Percentiles rank a stretch among this genome's conserved stretches.
These are phyloP conservation scores for Drosophila nasuta DNA, from an alignment of 1,140 invertebrate species.

Conservation along the genomic window DNA sequence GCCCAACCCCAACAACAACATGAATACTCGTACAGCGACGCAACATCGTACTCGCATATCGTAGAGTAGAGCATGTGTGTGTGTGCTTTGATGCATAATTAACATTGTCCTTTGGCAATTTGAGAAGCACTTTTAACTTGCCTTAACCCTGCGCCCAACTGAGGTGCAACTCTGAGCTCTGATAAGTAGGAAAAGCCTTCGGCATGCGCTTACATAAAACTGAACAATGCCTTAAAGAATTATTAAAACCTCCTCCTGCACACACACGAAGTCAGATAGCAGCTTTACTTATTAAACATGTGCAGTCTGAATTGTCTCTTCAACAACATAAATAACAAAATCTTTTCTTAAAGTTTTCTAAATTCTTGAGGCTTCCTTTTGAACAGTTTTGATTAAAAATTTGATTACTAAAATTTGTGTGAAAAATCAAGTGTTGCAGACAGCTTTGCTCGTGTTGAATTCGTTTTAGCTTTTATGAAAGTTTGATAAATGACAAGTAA, in stretches of 20 bases:
- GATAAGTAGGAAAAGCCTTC: slow-evolving; percentile 40
- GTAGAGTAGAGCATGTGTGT: not conserved
- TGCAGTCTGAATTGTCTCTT: not conserved
- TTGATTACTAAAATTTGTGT: too few species aligned
- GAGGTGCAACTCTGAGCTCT: slow-evolving; percentile 36
- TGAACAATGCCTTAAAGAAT: slow-evolving; percentile 9
- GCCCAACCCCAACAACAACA: not conserved
- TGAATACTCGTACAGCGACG: too few species aligned
- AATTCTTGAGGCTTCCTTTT: not conserved
- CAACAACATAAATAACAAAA: not conserved
- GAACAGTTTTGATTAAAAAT: not conserved
- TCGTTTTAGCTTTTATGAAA: not conserved
- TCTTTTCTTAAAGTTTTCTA: not conserved
- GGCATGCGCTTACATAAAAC: slow-evolving; percentile 19
- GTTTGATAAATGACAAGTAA: slow-evolving; percentile 17
- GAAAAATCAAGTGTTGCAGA: not conserved
- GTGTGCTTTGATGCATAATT: slow-evolving; percentile 79
- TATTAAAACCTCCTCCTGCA: slow-evolving; percentile 1
- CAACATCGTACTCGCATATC: too few species aligned
- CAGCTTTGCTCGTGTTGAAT: not conserved
- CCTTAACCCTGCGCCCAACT: slow-evolving; percentile 54
- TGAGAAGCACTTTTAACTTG: slow-evolving; percentile 69
- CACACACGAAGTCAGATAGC: not conserved
- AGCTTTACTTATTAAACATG: slow-evolving; percentile 11
- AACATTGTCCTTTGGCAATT: slow-evolving; percentile 83